Evolutionary conservation across 2,888 invertebrate species (phyloP), one percentile per base, ranked within the genome.

Genomic region (Antheraea assamensis): DNA sequence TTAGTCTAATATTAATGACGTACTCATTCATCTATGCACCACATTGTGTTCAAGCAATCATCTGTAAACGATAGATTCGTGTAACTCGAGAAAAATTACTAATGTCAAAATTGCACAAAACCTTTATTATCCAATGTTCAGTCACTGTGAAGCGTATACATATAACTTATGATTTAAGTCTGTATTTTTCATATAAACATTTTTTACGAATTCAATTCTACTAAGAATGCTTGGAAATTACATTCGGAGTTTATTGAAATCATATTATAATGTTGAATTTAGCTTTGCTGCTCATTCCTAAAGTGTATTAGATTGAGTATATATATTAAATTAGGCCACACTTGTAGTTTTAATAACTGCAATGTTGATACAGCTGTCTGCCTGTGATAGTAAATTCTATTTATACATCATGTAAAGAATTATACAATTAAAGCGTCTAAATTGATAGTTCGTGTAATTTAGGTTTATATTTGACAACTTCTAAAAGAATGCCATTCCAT

Each of bases 61-160:
- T 79, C 80, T 79, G 82, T 79, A 77, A 83, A 81, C 75, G 76
- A 75, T 80, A 80, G 77, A 81, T 79, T 80, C 79, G 81, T 82
- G 80, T 81, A 80, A 82, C 80, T 81, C 80, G 82, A 85, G 82
- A 79, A 83, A 83, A 82, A 84, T 83, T 80, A 81, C 77, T 76
- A 80, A 83, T 77, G 81, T 80, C 81, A 82, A 79, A 75, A 81
- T 83, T 78, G 73, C 75, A 71, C 78, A 77, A 73, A 74, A 78
- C 75, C 79, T 83, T 80, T 84, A n/a, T n/a, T n/a, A 83, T 82
- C 81, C 80, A 72, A 72, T 82, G 80, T 78, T 82, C 79, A 82
- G 74, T 77, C 79, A 73, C 80, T 79, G 73, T 77, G 78, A 82
- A 80, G 13, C n/a, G 35, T 52, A 19, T 71, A 55, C 21, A 24